Evolutionary conservation across 2,113 vertebrate genomes (phyloP).

Genomic region (Chionis minor): DNA sequence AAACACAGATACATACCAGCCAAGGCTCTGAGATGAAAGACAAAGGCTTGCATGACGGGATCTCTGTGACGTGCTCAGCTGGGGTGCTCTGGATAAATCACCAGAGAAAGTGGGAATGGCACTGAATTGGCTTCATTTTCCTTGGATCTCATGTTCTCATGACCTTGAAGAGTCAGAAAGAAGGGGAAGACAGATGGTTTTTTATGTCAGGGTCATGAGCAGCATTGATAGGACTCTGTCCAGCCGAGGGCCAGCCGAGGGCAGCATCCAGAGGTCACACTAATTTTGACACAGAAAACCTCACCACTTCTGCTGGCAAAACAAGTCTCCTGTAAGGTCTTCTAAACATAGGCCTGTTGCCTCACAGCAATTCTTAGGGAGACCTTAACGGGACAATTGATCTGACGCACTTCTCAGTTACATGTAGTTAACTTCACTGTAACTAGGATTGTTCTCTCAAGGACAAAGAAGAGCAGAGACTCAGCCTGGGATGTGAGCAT

Average conservation of each 20-base stretch:
- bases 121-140: not conserved
- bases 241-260: not conserved
- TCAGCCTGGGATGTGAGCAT: not conserved
- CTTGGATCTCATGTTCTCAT: not conserved
- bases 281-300: not conserved
- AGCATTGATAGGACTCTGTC: not conserved
- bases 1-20: not conserved
- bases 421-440: not conserved
- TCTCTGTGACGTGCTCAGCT: not conserved
- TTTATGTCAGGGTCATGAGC: not conserved
- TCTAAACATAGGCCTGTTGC: not conserved
- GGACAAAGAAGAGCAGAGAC: not conserved
- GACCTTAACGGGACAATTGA: not conserved
- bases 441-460: not conserved
- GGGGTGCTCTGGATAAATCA: not conserved
- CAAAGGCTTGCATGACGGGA: not conserved
- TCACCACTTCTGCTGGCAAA: not conserved
- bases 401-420: not conserved
- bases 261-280: not conserved
- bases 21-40: not conserved
- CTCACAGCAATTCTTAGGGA: not conserved
- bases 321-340: not conserved
- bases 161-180: not conserved
- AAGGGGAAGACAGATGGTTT: not conserved
- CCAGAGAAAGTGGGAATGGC: not conserved